Conservation (phyloP, 2,113 vertebrate genomes). For the Ceyx melanurus region DNA sequence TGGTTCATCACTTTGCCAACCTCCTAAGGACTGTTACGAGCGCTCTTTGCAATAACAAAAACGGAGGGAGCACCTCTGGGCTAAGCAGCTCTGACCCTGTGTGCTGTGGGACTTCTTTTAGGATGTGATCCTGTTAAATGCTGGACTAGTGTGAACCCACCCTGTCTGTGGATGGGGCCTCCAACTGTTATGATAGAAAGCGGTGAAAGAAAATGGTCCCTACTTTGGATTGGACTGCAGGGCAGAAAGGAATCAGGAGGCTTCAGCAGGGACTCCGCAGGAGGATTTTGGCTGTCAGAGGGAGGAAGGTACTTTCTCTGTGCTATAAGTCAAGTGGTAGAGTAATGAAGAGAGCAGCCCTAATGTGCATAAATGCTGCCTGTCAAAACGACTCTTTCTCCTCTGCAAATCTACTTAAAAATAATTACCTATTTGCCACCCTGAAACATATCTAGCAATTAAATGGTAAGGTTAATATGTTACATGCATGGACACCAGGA, state of each 20-base stretch:
- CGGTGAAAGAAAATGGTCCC: neutral
- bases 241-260: neutral
- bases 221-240: neutral
- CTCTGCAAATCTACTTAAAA: neutral
- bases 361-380: neutral
- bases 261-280: neutral
- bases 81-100: neutral
- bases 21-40: neutral
- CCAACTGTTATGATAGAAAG: neutral
- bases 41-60: neutral
- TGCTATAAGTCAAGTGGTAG: neutral
- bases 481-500: neutral
- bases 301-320: neutral
- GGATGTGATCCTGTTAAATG: neutral
- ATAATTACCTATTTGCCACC: slow-evolving; percentile 11
- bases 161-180: accelerated
- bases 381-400: slow-evolving; percentile 20
- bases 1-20: neutral
- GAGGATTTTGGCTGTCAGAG: neutral
- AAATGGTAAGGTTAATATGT: slow-evolving; percentile 45
- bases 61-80: neutral
- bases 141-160: neutral
- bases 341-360: neutral
- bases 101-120: neutral
- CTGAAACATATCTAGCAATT: slow-evolving; percentile 43